phyloP scores from a whole-genome alignment of 2,888 invertebrate species.

The Torymus tubicola region DNA sequence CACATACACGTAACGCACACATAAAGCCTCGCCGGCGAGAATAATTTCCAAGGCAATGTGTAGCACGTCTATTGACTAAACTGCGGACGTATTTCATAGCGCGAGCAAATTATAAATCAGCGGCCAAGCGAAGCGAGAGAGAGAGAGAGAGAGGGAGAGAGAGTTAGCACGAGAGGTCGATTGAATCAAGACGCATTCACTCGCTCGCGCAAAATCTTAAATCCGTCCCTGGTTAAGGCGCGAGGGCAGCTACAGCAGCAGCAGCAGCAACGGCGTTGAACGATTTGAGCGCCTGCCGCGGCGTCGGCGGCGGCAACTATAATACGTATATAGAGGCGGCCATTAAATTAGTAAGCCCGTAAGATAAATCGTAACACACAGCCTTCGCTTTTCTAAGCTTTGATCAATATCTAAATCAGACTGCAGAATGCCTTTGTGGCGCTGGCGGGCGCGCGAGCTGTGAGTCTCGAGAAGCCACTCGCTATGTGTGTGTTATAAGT shows the following conservation, averaged over 20 bases:
- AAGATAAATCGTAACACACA: slow-evolving; percentile 41
- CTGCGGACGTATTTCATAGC: slow-evolving; percentile 10
- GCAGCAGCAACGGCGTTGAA: background rate
- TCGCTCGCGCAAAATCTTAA: slow-evolving; percentile 32
- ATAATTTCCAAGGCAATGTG: slow-evolving; percentile 24
- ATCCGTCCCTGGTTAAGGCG: slow-evolving; percentile 35
- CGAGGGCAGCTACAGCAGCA: background rate
- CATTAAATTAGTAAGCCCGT: slow-evolving; percentile 46
- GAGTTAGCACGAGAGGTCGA: slow-evolving; percentile 17
- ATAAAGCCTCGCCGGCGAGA: background rate
- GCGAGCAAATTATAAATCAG: slow-evolving; percentile 37
- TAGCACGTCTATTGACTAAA: slow-evolving; percentile 20
- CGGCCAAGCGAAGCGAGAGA: background rate
- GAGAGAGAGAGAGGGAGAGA: slow-evolving; percentile 5
- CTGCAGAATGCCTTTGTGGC: slow-evolving; percentile 58
- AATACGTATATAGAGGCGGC: background rate
- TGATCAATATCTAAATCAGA: slow-evolving; percentile 54
- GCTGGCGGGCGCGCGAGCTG: background rate
- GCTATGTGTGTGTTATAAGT: background rate
- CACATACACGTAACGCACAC: too few species aligned
- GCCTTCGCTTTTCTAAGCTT: slow-evolving; percentile 33
- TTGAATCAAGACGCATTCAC: slow-evolving; percentile 38
- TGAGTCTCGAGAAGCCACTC: background rate
- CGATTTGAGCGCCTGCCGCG: background rate
- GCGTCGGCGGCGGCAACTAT: too few species aligned